phyloP scores from a whole-genome alignment of 2,113 vertebrate species.

The Onychostoma macrolepis region DNA sequence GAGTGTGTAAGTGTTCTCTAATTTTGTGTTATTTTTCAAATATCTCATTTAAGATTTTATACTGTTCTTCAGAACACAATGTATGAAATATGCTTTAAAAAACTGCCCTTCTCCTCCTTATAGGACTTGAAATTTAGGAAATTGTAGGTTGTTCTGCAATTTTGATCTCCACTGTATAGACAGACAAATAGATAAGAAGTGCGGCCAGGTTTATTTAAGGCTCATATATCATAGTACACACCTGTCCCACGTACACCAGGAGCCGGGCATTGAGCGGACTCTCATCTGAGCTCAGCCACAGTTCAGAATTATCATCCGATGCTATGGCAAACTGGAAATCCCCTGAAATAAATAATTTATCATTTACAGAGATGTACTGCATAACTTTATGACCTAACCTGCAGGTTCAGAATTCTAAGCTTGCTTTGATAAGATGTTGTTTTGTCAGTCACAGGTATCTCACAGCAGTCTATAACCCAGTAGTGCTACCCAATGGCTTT shows the following conservation, averaged over 20 bases:
- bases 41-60: no score
- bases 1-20: no score
- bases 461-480: background rate
- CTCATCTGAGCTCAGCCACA: slow-evolving; percentile 93
- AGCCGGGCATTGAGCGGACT: slow-evolving; percentile 86
- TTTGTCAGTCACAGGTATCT: background rate
- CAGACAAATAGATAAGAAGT: background rate
- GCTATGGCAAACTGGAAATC: slow-evolving; percentile 98
- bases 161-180: background rate
- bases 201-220: background rate
- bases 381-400: background rate
- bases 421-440: slow-evolving; percentile 21
- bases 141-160: no score
- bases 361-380: background rate
- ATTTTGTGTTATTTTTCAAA: no score
- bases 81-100: no score
- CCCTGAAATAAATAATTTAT: slow-evolving; percentile 71
- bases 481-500: background rate
- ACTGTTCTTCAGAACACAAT: no score
- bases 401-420: background rate
- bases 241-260: slow-evolving; percentile 91
- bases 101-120: no score
- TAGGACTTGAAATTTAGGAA: no score
- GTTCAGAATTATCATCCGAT: slow-evolving; percentile 97
- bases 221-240: slow-evolving; percentile 56